Evolutionary conservation across 2,113 vertebrate species (phyloP).

Genomic region (Corvus cornix): DNA sequence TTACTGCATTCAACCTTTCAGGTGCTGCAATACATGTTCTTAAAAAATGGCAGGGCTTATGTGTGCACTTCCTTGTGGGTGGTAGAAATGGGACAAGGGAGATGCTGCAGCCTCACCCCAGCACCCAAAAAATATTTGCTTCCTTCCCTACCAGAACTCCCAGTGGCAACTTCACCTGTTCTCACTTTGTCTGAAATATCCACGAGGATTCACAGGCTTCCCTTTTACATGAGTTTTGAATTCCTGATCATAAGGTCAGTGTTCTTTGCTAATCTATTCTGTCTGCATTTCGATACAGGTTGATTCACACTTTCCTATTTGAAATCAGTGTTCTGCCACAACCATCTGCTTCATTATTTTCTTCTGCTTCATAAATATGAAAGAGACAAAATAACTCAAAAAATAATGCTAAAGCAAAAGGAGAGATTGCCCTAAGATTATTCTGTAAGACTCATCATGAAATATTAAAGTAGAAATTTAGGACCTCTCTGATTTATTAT

Average conservation of each 20-base stretch:
- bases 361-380: neutral
- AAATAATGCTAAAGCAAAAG: neutral
- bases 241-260: neutral
- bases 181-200: neutral
- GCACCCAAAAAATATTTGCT: neutral
- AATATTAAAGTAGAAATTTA: neutral
- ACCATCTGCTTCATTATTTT: slow-evolving; percentile 13
- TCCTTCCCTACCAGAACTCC: neutral
- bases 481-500: neutral
- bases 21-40: neutral
- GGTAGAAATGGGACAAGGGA: neutral
- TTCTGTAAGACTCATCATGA: neutral
- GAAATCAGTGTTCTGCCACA: neutral
- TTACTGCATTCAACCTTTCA: neutral
- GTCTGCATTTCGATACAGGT: neutral
- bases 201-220: neutral
- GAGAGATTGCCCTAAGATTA: neutral
- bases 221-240: neutral
- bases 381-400: neutral
- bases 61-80: neutral
- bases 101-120: neutral
- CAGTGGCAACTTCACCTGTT: neutral
- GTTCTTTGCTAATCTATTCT: neutral
- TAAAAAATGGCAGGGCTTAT: neutral
- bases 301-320: neutral